Base-by-base conservation (phyloP, 2,888 invertebrate species). In the Marronus borbonicus region DNA sequence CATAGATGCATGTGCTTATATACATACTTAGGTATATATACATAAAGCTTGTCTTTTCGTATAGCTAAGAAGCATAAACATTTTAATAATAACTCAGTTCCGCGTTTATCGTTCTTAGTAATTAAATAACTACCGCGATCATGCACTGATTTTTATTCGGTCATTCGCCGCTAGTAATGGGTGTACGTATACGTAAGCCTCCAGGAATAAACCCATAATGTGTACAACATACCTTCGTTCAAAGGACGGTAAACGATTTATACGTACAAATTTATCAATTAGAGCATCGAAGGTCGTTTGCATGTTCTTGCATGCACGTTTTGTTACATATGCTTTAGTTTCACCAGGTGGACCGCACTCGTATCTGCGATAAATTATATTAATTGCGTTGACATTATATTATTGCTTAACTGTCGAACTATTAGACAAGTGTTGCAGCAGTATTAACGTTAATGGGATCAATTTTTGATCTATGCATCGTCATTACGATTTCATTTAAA, bases 51-150 rank as follows among this genome's bases (percentile, higher is more conserved):
- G 31, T 65, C 65, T 65, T 3, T 39, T 39, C 31, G 39, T 14
- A 65, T 65, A n/a, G 65, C 36, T 65, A 65, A 65, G 39, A 36
- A 65, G 17, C 65, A 65, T 65, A 62, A n/a, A 39, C 39, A 65
- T 36, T n/a, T 65, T 65, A 65, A 64, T 65, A 65, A 39, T 39
- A 65, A n/a, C 44, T 39, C 7, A 3, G 36, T 65, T 65, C 65
- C 65, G 65, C 39, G 65, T 65, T 28, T 64, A 14, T 64, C 64
- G 64, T 36, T 39, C 39, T 65, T 39, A 7, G 39, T 39, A 65
- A 65, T 65, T 65, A 65, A 65, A 65, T 39, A 65, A 65, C n/a
- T 65, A 65, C 44, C 65, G 39, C 17, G 65, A 65, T 65, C 65
- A 39, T n/a, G 65, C 39, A 17, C 0, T 8, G 65, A 36, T 65